Evolutionary conservation across 1,140 invertebrate genomes (phyloP).

Genomic region (Drosophila suzukii): DNA sequence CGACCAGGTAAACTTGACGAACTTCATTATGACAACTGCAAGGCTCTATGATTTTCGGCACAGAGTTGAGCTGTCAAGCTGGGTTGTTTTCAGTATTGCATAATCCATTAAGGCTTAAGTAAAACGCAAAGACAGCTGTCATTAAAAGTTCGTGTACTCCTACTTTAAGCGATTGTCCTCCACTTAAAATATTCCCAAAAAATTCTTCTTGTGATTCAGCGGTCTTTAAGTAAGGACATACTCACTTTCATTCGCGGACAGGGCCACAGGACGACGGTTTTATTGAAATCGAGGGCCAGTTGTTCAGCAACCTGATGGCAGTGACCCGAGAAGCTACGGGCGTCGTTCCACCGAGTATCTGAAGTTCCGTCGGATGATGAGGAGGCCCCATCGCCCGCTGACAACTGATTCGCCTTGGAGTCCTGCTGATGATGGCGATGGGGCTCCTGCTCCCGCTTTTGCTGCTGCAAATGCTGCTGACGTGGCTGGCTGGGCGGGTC

Average conservation of each 20-base stretch:
- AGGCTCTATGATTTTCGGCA: too few relatives aligned
- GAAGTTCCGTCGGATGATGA: slow-evolving; percentile 38
- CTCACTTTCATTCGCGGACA: slow-evolving; percentile 83
- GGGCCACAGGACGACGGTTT: slow-evolving; percentile 81
- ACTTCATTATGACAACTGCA: too few relatives aligned
- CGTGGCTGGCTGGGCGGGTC: slow-evolving; percentile 59
- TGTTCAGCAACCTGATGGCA: slow-evolving; percentile 76
- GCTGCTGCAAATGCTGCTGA: slow-evolving; percentile 52
- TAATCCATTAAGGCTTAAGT: too few relatives aligned
- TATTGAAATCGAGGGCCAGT: slow-evolving; percentile 77
- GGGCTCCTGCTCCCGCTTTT: slow-evolving; percentile 24
- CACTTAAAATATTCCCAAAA: slow-evolving; percentile 5
- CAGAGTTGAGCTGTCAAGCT: too few relatives aligned
- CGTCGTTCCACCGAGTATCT: slow-evolving; percentile 38
- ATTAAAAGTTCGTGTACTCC: background rate
- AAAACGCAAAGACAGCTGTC: too few relatives aligned
- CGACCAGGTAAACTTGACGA: too few relatives aligned
- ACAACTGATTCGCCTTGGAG: slow-evolving; percentile 50
- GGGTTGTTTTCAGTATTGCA: too few relatives aligned
- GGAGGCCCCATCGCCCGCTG: slow-evolving; percentile 24
- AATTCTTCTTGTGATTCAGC: slow-evolving; percentile 4
- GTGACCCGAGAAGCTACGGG: slow-evolving; percentile 63
- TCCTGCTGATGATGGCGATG: slow-evolving; percentile 30
- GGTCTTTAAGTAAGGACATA: slow-evolving; percentile 32
- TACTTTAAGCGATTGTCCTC: background rate